phyloP scores from a whole-genome alignment of 2,797 vertebrate genomes.

The Staurois parvus region DNA sequence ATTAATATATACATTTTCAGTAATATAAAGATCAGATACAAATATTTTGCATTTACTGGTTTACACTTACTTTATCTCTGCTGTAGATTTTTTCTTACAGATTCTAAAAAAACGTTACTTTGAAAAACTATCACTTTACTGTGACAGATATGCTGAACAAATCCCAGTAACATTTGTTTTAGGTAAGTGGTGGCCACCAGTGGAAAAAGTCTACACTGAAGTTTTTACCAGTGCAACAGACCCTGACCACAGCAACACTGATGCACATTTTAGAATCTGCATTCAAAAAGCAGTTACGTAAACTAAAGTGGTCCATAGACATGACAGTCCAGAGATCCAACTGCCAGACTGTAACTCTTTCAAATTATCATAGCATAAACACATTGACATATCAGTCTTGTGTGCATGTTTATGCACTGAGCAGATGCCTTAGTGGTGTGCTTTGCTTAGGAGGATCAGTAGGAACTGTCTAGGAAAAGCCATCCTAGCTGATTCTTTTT shows the following conservation, averaged over 20 bases:
- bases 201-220: constrained; percentile 62
- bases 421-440: no score
- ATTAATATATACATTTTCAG: no score
- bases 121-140: constrained; percentile 93
- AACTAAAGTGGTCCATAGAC: not conserved
- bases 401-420: no score
- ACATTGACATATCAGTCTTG: no score
- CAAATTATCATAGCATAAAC: no score
- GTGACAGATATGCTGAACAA: constrained; percentile 93
- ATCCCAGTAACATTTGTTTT: constrained; percentile 96
- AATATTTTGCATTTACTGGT: not conserved
- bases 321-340: no score
- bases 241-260: constrained; percentile 21
- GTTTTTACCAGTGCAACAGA: constrained; percentile 59
- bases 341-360: no score
- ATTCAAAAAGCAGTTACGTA: not conserved
- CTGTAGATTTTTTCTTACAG: constrained; percentile 86
- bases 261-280: constrained; percentile 19
- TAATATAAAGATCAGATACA: not conserved
- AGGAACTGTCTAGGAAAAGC: no score
- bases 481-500: no score
- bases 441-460: no score
- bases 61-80: constrained; percentile 76
- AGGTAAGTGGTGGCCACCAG: constrained; percentile 80
- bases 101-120: constrained; percentile 88